Percentiles rank a stretch among this genome's conserved stretches.
Conservation (phyloP, 2,888 invertebrate genomes). For the Lasioglossum villosulum region DNA sequence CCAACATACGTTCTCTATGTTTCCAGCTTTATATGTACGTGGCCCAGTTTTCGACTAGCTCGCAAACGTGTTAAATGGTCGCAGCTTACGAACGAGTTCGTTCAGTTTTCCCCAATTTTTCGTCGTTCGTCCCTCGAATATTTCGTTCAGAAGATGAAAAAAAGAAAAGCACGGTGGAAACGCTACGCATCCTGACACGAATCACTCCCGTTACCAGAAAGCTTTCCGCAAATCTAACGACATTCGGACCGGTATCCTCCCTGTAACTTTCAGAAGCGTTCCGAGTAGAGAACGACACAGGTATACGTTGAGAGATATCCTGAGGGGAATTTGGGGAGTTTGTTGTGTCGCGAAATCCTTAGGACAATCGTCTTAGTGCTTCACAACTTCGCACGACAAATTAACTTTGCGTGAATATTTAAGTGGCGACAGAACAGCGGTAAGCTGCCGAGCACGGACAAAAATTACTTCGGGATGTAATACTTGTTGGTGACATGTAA, state of each 20-base stretch:
- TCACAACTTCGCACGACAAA: background rate
- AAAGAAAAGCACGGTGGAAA: background rate
- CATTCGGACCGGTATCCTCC: background rate
- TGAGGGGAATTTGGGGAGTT: background rate
- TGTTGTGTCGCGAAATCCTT: background rate
- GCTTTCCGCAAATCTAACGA: slow-evolving; percentile 12
- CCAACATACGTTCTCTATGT: slow-evolving; percentile 20
- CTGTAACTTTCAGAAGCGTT: background rate
- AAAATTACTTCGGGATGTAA: background rate
- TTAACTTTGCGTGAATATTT: slow-evolving; percentile 2
- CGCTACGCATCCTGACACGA: background rate
- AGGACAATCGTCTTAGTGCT: background rate
- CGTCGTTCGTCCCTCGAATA: slow-evolving; percentile 11
- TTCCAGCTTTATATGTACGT: slow-evolving; percentile 11
- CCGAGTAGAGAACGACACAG: background rate
- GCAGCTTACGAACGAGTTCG: slow-evolving; percentile 32
- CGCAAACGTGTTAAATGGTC: slow-evolving; percentile 38
- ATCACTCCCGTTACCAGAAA: background rate
- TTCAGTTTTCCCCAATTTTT: slow-evolving; percentile 34
- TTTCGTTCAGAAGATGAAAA: background rate
- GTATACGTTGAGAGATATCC: background rate
- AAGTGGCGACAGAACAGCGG: background rate
- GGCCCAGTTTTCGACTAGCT: slow-evolving; percentile 33
- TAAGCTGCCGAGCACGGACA: background rate
- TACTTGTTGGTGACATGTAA: background rate